Evolutionary conservation across 2,113 vertebrate genomes (phyloP), one percentile per base, ranked within the genome.

Genomic region (Leiothrix lutea): DNA sequence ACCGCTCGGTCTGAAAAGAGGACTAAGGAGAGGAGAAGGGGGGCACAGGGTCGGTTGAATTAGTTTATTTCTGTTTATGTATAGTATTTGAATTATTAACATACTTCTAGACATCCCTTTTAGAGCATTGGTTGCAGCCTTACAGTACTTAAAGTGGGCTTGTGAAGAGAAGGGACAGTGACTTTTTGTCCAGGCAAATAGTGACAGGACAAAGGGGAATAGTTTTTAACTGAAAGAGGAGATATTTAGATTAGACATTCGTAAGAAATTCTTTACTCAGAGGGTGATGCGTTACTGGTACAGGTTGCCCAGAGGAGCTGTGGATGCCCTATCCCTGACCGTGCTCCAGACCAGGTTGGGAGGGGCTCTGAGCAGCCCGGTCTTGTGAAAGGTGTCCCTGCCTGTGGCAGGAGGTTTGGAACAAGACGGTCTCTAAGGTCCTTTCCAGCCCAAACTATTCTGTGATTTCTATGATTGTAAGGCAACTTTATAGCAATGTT

Each of bases 381-480:
- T 12, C 29, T 7, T 5, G 9, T 19, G 58, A 8, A 4, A 57
- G 25, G 21, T 48, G 85, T n/a, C 12, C 8, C 19, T 47, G 47
- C 47, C 38, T 14, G 2, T 24, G 13, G 24, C 57, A 18, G 24
- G 24, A 14, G 47, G 24, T 14, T 50, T 50, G 48, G 24, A 50
- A 25, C 26, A 6, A 12, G 16, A 12, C 0, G 2, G 3, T 10
- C 21, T 19, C 25, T 26, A 18, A 48, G 25, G 14, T 42, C 11
- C 9, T 13, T 42, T 56, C 31, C 31, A 33, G 25, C 11, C 9
- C 7, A 35, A 56, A 50, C 58, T 17, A 5, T 72, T 26, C 31
- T 23, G 35, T 64, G 29, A 5, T 21, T 54, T 18, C 48, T 62
- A 31, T 8, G n/a, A n/a, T n/a, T 35, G 50, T 6, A 65, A 80